A percentile compares a stretch with the other conserved stretches of the same genome.
phyloP scores from a whole-genome alignment of 35 echinoderm and acorn worm genomes.

The Amphiura filiformis region DNA sequence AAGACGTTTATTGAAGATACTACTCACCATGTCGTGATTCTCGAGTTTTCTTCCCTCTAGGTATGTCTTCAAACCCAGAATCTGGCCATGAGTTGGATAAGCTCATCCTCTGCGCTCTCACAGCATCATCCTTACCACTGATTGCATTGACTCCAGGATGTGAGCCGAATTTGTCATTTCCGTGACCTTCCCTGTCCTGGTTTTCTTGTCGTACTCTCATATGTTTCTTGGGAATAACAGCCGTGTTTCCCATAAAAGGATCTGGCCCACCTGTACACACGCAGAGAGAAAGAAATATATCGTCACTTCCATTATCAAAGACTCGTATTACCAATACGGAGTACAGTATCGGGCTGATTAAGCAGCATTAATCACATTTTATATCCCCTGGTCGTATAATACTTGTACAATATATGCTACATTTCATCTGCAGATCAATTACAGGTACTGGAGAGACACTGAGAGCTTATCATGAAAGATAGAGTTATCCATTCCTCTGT shows the following conservation, averaged over 20 bases:
- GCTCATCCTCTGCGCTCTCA: slow-evolving; percentile 26
- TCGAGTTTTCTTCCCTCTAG: slow-evolving; percentile 35
- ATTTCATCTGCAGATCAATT: not conserved
- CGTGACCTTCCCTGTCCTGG: slow-evolving; percentile 2
- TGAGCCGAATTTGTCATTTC: slow-evolving; percentile 21
- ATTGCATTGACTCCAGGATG: slow-evolving; percentile 17
- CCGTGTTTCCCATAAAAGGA: slow-evolving; percentile 51
- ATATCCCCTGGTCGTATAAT: not conserved
- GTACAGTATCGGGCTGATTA: not conserved
- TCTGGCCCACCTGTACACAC: slow-evolving; percentile 46
- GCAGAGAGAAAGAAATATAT: not conserved
- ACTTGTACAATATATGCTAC: not conserved
- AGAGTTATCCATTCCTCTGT: no score
- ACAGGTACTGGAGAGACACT: not conserved
- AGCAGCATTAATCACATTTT: not conserved
- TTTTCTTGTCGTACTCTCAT: slow-evolving; percentile 18
- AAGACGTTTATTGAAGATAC: no score
- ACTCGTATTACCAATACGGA: not conserved
- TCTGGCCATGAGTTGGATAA: slow-evolving; percentile 62
- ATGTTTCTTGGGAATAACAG: slow-evolving; percentile 51
- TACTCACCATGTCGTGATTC: slow-evolving; percentile 26
- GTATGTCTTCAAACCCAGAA: slow-evolving; percentile 16
- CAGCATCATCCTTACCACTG: not conserved
- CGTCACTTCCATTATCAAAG: not conserved
- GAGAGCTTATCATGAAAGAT: slow-evolving; percentile 1